Conservation (phyloP, 2,888 invertebrate genomes). For the Sminthurides aquaticus region DNA sequence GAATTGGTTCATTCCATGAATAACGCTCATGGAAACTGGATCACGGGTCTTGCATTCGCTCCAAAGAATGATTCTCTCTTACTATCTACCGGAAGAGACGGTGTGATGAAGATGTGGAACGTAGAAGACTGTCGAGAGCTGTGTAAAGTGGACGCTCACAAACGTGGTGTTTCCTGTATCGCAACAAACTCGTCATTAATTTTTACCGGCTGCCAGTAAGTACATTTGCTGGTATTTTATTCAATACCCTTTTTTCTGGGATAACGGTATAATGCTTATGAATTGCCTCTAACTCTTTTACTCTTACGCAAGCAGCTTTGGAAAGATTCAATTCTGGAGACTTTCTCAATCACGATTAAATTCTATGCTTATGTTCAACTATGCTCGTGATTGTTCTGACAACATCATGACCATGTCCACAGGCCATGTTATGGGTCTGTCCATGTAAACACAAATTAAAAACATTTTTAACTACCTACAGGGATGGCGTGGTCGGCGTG, state of each 20-base stretch:
- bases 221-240: too few species aligned
- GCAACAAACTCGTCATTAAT: conserved; percentile 23
- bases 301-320: conserved; percentile 28
- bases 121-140: conserved; percentile 18
- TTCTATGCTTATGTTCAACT: conserved; percentile 14
- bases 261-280: background rate
- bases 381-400: conserved; percentile 4
- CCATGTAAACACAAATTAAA: conserved; percentile 9
- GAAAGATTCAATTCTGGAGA: conserved; percentile 26
- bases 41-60: conserved; percentile 33
- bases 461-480: too few species aligned
- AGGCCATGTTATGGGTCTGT: conserved; percentile 20
- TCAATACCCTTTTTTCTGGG: conserved; percentile 6
- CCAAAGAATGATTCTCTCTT: conserved; percentile 27
- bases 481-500: conserved; percentile 14
- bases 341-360: conserved; percentile 20
- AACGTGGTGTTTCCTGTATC: conserved; percentile 25
- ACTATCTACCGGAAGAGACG: conserved; percentile 31
- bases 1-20: conserved; percentile 27
- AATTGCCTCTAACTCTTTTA: background rate
- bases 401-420: conserved; percentile 34
- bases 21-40: conserved; percentile 37
- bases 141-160: conserved; percentile 22
- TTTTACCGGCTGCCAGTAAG: conserved; percentile 30
- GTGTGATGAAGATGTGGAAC: conserved; percentile 38